Evolutionary conservation across 2,113 vertebrate species (phyloP).

Genomic region (Gallinago paraguaiae): DNA sequence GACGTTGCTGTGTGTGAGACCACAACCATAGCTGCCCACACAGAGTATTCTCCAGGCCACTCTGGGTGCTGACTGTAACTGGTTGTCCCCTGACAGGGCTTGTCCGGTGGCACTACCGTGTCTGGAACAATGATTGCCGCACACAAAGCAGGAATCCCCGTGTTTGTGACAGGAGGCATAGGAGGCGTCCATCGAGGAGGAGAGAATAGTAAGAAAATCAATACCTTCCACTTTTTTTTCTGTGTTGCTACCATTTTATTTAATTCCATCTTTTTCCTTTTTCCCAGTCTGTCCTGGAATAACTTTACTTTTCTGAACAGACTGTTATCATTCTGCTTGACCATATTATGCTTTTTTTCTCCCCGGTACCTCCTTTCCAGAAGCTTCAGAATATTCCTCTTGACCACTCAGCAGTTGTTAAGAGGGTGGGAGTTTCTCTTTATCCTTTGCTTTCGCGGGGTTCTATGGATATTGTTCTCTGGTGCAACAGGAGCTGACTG

Average conservation of each 20-base stretch:
- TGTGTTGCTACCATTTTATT: neutral
- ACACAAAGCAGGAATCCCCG: slow-evolving; percentile 80
- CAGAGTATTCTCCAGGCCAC: neutral
- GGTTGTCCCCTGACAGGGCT: slow-evolving; percentile 71
- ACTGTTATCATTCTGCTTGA: neutral
- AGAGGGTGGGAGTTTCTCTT: neutral
- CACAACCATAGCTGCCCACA: neutral
- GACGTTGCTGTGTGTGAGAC: neutral
- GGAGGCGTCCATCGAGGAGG: slow-evolving; percentile 89
- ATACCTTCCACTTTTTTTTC: neutral
- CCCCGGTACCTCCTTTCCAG: neutral
- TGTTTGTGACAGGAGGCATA: slow-evolving; percentile 91
- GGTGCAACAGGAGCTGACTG: neutral
- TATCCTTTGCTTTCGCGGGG: neutral
- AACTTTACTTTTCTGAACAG: too few relatives aligned
- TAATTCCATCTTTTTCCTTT: neutral
- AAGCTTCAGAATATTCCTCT: neutral
- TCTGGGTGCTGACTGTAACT: neutral
- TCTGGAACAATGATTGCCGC: slow-evolving; percentile 89
- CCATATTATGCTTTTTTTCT: neutral
- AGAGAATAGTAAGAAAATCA: slow-evolving; percentile 81
- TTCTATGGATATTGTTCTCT: neutral
- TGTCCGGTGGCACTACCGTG: slow-evolving; percentile 88
- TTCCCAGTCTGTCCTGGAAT: neutral
- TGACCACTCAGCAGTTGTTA: neutral